Evolutionary conservation across 2,888 invertebrate genomes (phyloP).

Genomic region (Baronia brevicornis): DNA sequence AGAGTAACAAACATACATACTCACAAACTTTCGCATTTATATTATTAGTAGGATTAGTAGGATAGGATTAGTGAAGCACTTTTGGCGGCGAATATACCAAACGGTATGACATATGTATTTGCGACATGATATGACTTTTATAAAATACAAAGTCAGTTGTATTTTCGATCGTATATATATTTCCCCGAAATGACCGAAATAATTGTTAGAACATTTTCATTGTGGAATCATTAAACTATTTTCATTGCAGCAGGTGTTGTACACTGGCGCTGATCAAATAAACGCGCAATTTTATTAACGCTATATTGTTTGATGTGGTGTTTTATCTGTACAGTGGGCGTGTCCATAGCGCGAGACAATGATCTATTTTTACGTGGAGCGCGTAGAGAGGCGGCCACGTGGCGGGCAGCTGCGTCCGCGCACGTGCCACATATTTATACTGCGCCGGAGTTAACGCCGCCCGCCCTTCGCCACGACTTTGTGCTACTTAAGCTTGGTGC

Average conservation of each 20-base stretch:
- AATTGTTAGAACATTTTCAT: constrained; percentile 11
- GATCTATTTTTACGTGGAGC: constrained; percentile 64
- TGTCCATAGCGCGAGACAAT: constrained; percentile 62
- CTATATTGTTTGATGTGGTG: constrained; percentile 67
- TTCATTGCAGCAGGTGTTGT: constrained; percentile 29
- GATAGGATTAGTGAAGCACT: too few species aligned
- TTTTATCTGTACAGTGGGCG: constrained; percentile 68
- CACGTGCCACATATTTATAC: constrained; percentile 71
- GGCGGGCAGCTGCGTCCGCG: constrained; percentile 67
- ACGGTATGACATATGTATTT: too few species aligned
- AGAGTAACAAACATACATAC: too few species aligned
- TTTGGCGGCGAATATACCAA: too few species aligned
- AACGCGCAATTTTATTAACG: constrained; percentile 48
- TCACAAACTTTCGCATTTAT: too few species aligned
- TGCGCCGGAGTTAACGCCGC: constrained; percentile 43
- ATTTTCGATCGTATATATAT: too few species aligned
- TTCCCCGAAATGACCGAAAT: too few species aligned
- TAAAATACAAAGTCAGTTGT: too few species aligned
- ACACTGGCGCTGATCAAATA: constrained; percentile 44
- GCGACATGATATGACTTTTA: too few species aligned
- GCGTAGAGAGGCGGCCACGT: constrained; percentile 68
- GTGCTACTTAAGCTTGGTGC: constrained; percentile 25
- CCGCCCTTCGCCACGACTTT: constrained; percentile 27
- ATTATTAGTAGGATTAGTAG: too few species aligned
- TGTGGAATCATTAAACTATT: constrained; percentile 8